Evolutionary conservation across 2,888 invertebrate species (phyloP).

Genomic region (Cheilosia variabilis): DNA sequence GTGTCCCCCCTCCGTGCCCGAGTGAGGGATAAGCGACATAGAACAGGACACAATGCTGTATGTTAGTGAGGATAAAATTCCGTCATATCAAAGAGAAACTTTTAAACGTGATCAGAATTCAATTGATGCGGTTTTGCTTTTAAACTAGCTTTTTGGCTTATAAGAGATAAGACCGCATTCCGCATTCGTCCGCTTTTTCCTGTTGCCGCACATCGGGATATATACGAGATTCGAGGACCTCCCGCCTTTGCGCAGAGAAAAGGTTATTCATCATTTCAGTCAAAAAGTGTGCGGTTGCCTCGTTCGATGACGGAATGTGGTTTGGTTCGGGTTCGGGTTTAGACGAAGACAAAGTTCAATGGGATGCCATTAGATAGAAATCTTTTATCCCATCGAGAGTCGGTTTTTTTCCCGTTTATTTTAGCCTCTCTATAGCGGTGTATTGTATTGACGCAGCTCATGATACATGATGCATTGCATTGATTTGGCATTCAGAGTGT

Average conservation of each 20-base stretch:
- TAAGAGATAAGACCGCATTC: conserved; percentile 72
- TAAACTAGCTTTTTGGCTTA: conserved; percentile 75
- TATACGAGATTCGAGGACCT: background rate
- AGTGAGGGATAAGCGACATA: conserved; percentile 28
- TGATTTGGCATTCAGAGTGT: conserved; percentile 65
- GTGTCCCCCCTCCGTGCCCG: background rate
- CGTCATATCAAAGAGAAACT: conserved; percentile 75
- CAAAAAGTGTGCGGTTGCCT: conserved; percentile 47
- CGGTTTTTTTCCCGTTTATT: background rate
- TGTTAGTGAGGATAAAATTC: conserved; percentile 69
- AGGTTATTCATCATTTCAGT: conserved; percentile 74
- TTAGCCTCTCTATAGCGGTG: conserved; percentile 1
- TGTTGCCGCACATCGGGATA: conserved; percentile 14
- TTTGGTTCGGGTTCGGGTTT: conserved; percentile 5
- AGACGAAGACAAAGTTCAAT: conserved; percentile 64
- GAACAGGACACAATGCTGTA: conserved; percentile 68
- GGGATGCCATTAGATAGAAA: conserved; percentile 68
- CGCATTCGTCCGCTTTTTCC: conserved; percentile 64
- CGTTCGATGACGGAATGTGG: conserved; percentile 18
- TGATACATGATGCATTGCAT: conserved; percentile 67
- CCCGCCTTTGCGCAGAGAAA: conserved; percentile 30
- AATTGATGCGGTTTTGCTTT: conserved; percentile 76
- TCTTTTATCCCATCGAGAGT: conserved; percentile 50
- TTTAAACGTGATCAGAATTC: conserved; percentile 76
- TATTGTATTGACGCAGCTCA: conserved; percentile 23